Conservation (phyloP, 2,113 vertebrate genomes). For the Corythoichthys intestinalis region DNA sequence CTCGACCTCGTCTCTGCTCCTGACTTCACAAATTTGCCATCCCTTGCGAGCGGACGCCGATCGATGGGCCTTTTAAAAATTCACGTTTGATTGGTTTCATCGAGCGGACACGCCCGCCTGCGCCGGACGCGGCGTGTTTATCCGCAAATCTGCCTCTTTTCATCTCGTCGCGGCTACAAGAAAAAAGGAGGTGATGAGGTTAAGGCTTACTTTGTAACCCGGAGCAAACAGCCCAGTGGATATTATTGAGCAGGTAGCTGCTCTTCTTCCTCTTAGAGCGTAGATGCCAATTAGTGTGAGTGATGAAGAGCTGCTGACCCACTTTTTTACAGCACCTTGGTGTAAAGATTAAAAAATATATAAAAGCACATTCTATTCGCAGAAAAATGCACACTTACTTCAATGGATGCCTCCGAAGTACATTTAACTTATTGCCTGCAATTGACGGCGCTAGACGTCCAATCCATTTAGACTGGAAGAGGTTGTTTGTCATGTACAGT, state of each 20-base stretch:
- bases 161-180: conserved; percentile 15
- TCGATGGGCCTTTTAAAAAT: conserved; percentile 63
- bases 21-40: conserved; percentile 36
- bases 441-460: no score
- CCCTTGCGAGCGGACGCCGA: conserved; percentile 14
- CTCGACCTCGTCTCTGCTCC: conserved; percentile 23
- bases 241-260: conserved; percentile 42
- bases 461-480: no score
- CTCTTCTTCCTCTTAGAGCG: conserved; percentile 45
- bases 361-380: conserved; percentile 49
- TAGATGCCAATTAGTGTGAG: conserved; percentile 68
- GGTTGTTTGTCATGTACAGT: no score
- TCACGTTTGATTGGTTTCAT: conserved; percentile 64
- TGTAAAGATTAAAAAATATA: not conserved
- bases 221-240: conserved; percentile 36
- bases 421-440: conserved; percentile 29
- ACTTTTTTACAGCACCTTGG: conserved; percentile 40
- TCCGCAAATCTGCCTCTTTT: conserved; percentile 25
- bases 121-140: conserved; percentile 37
- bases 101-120: conserved; percentile 43
- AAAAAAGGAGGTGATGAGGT: conserved; percentile 9
- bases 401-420: conserved; percentile 57
- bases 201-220: not conserved
- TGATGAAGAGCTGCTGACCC: conserved; percentile 65
- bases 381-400: conserved; percentile 57